Evolutionary conservation across 2,797 vertebrate species (phyloP), one percentile per base, ranked within the genome.

Genomic region (Enteromius anoplus): DNA sequence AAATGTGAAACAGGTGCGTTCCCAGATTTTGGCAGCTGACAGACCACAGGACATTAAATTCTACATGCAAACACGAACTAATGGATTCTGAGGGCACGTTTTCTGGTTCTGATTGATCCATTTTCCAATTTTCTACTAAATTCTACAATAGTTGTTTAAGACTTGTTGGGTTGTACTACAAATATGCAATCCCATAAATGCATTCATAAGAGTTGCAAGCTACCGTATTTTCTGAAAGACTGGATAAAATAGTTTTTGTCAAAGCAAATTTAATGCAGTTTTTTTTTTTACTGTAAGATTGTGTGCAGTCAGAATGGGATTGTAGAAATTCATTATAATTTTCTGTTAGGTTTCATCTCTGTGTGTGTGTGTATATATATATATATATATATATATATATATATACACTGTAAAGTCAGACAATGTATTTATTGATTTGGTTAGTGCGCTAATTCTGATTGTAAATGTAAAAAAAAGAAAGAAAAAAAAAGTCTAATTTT

Each of bases 1-100:
- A 45, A 75, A 75, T 75, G 21, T 75, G 53, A 75, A 75, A 42
- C 73, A 58, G 72, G 72, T 75, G 72, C 34, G 58, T 15, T 26
- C 37, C n/a, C 3, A 75, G 32, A 34, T 58, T 75, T 75, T 75
- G 51, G 51, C 73, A 42, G 34, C 51, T 75, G 32, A 40, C 53
- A 58, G 53, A 53, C 72, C 12, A 17, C 8, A 40, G 21, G 73
- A 75, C 34, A 75, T 58, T 40, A 26, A 23, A 58, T 40, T 75
- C 5, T 75, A 32, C 21, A 37, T 75, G 72, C 51, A 37, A 55
- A 58, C 51, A 75, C 19, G 55, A 75, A 58, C 7, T 58, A 17
- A 75, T 58, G 21, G 72, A 55, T 21, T 55, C 72, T 0, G 72
- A 75, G 51, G 72, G 32, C n/a, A 75, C 53, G 3, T 55, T 72